phyloP scores from a whole-genome alignment of 2,113 vertebrate genomes.

The Alaudala cheleensis region DNA sequence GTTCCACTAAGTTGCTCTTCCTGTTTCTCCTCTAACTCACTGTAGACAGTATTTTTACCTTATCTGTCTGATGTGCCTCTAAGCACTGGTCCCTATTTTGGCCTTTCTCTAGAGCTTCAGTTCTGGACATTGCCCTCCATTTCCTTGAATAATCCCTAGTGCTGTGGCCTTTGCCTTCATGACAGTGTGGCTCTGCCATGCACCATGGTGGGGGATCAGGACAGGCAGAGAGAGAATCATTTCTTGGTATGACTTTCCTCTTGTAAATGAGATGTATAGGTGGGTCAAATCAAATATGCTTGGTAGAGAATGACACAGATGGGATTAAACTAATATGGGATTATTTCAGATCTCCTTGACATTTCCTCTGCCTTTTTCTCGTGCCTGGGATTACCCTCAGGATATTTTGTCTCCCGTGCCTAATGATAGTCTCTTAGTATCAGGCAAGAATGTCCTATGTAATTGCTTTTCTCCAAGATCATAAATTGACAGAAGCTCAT shows the following conservation, averaged over 20 bases:
- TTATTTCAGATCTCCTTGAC: constrained; percentile 18
- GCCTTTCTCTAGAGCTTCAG: background rate
- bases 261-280: background rate
- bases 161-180: background rate
- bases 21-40: background rate
- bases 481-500: background rate
- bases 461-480: background rate
- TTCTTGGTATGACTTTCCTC: background rate
- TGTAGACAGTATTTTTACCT: background rate
- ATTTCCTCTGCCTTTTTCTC: constrained; percentile 8
- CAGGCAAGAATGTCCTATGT: background rate
- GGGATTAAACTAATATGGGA: background rate
- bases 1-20: background rate
- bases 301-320: background rate
- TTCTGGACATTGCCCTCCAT: background rate
- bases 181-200: fast-evolving
- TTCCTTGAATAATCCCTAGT: background rate
- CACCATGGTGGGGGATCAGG: background rate
- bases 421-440: background rate
- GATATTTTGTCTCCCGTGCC: background rate
- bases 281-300: background rate
- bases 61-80: background rate
- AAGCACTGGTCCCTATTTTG: background rate
- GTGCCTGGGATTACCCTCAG: background rate
- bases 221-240: background rate